phyloP scores from a whole-genome alignment of 2,888 invertebrate species.

The Fragum whitleyi region DNA sequence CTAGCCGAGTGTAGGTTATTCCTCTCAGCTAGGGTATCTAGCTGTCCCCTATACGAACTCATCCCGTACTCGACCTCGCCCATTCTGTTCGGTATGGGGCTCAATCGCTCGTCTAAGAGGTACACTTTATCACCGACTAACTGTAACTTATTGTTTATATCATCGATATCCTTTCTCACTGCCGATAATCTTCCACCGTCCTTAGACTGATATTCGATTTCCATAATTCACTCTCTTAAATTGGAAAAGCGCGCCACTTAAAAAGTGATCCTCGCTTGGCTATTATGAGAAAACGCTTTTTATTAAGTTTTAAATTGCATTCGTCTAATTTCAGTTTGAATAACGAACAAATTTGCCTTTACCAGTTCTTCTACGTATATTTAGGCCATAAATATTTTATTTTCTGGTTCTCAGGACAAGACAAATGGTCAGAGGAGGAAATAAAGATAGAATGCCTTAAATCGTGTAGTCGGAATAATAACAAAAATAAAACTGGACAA shows the following conservation, averaged over 20 bases:
- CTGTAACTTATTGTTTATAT: constrained; percentile 37
- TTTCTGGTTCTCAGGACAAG: too few species aligned
- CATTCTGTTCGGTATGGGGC: constrained; percentile 28
- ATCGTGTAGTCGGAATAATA: too few species aligned
- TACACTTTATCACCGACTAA: constrained; percentile 40
- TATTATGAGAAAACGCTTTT: not conserved
- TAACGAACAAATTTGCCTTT: too few species aligned
- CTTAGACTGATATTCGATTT: constrained; percentile 23
- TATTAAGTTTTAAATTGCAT: too few species aligned
- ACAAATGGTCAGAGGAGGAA: too few species aligned
- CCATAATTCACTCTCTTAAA: constrained; percentile 22
- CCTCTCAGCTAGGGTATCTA: constrained; percentile 36
- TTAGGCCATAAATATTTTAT: too few species aligned
- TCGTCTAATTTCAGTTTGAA: too few species aligned
- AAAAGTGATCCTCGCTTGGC: not conserved
- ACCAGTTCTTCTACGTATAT: too few species aligned
- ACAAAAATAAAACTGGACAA: too few species aligned
- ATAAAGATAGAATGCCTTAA: too few species aligned
- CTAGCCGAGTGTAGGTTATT: constrained; percentile 45
- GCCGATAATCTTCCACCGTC: constrained; percentile 31
- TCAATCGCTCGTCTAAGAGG: constrained; percentile 19
- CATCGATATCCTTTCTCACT: constrained; percentile 41
- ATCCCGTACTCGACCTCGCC: constrained; percentile 30
- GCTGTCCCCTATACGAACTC: constrained; percentile 20
- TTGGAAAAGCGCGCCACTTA: constrained; percentile 6